Evolutionary conservation across 2,888 invertebrate species (phyloP).

Genomic region (Parochlus steinenii): DNA sequence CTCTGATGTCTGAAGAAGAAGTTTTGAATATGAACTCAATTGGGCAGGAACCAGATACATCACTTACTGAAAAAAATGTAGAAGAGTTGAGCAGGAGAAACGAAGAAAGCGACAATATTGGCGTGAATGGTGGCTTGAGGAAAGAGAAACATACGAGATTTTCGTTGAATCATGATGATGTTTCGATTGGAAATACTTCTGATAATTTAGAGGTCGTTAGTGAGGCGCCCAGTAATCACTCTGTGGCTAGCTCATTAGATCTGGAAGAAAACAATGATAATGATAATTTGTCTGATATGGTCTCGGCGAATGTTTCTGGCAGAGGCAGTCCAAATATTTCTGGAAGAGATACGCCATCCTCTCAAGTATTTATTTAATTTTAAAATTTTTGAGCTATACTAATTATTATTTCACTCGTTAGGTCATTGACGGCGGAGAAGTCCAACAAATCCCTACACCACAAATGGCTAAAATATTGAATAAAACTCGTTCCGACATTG

Average conservation of each 20-base stretch:
- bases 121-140: constrained; percentile 13
- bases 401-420: no score
- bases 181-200: constrained; percentile 78
- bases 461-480: constrained; percentile 46
- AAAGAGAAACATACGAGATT: constrained; percentile 33
- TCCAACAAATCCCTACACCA: constrained; percentile 31
- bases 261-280: constrained; percentile 61
- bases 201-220: constrained; percentile 91
- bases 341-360: constrained; percentile 90
- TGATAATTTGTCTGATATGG: constrained; percentile 94
- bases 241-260: constrained; percentile 80
- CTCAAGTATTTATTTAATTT: no score
- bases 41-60: constrained; percentile 21
- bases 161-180: constrained; percentile 79
- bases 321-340: constrained; percentile 91
- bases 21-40: constrained; percentile 33
- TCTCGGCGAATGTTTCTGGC: constrained; percentile 85
- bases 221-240: constrained; percentile 90
- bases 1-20: constrained; percentile 49
- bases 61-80: constrained; percentile 19
- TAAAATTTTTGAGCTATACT: no score
- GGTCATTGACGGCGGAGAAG: constrained; percentile 55
- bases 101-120: constrained; percentile 15
- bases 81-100: constrained; percentile 19
- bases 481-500: constrained; percentile 85